phyloP scores from a whole-genome alignment of 2,888 invertebrate species.

The Cordilura impudica region DNA sequence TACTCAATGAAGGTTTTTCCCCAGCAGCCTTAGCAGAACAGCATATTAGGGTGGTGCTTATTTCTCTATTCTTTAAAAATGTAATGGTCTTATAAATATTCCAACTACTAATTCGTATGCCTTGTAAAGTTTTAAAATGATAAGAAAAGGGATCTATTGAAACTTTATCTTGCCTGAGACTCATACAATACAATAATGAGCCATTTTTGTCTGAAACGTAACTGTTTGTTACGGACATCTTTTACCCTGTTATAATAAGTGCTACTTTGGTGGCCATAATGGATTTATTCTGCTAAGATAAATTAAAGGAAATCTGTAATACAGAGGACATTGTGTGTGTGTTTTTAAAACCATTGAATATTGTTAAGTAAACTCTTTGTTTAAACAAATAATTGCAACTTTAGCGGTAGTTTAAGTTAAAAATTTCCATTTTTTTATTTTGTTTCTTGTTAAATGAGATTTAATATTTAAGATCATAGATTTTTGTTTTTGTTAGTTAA shows the following conservation, averaged over 20 bases:
- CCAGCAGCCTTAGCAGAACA: conserved; percentile 8
- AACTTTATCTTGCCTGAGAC: too few species aligned
- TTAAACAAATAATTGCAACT: conserved; percentile 32
- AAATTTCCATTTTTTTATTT: background rate
- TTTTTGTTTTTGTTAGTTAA: conserved; percentile 22
- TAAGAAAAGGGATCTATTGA: too few species aligned
- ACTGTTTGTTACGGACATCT: too few species aligned
- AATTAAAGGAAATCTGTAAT: background rate
- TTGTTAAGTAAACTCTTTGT: background rate
- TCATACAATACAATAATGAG: too few species aligned
- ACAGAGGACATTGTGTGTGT: background rate
- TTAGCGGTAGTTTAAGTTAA: conserved; percentile 2
- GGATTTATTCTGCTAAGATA: background rate
- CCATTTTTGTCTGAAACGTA: too few species aligned
- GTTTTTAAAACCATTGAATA: background rate
- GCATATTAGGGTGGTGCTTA: background rate
- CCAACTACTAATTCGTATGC: background rate
- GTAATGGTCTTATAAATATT: background rate
- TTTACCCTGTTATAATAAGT: too few species aligned
- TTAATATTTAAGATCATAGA: conserved; percentile 31
- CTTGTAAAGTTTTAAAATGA: background rate
- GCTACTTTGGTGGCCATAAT: too few species aligned
- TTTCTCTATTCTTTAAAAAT: too few species aligned
- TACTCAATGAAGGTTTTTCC: conserved; percentile 17
- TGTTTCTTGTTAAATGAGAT: conserved; percentile 39